Percentiles rank a stretch among this genome's conserved stretches.
These are phyloP conservation scores for Parnassius glacialis DNA, from an alignment of 2,888 invertebrate species.

Conservation along the genomic window DNA sequence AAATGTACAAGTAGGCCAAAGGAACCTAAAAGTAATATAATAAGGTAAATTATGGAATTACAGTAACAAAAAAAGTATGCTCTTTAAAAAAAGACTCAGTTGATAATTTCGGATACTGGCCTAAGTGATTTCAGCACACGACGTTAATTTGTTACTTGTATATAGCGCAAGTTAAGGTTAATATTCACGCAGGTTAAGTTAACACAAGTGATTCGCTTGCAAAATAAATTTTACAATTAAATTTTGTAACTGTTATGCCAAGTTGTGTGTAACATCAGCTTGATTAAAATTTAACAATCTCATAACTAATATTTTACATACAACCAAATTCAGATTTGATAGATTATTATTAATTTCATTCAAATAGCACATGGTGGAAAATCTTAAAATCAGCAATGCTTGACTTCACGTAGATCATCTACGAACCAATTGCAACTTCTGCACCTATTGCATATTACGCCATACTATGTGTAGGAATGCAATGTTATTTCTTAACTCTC, in stretches of 20 bases:
- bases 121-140: slow-evolving; percentile 10
- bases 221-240: slow-evolving; percentile 5
- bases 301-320: slow-evolving; percentile 1
- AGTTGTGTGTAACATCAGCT: not conserved
- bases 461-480: slow-evolving; percentile 12
- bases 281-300: slow-evolving; percentile 9
- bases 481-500: not conserved
- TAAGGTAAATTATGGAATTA: slow-evolving; percentile 34
- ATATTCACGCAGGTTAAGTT: slow-evolving; percentile 13
- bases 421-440: not conserved
- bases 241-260: not conserved
- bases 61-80: slow-evolving; percentile 12
- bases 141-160: slow-evolving; percentile 21
- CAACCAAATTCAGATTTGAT: not conserved
- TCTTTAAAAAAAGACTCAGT: not conserved
- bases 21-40: slow-evolving; percentile 33
- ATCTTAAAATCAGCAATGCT: not conserved
- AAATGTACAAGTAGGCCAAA: slow-evolving; percentile 62
- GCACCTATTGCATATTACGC: not conserved
- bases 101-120: slow-evolving; percentile 1
- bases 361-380: not conserved
- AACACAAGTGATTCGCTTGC: slow-evolving; percentile 1
- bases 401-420: not conserved
- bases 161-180: slow-evolving; percentile 19
- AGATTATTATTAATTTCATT: not conserved